phyloP scores from a whole-genome alignment of 2,888 invertebrate genomes.

The Ennomos erosarius region DNA sequence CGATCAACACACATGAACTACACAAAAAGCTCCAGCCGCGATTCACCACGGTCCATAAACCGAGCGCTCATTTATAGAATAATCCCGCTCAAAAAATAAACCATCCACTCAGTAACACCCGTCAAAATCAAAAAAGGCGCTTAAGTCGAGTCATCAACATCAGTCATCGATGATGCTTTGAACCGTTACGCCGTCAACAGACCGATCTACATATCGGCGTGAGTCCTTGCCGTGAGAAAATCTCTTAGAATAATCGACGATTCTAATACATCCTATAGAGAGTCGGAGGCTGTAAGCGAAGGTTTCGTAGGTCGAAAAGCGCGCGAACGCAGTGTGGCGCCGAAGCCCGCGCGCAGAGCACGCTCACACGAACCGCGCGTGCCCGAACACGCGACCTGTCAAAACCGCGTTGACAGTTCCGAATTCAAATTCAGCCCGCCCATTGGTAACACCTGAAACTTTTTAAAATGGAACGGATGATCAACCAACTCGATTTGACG shows the following conservation, averaged over 20 bases:
- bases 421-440: slow-evolving; percentile 59
- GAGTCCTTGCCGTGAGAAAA: slow-evolving; percentile 79
- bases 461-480: slow-evolving; percentile 69
- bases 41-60: slow-evolving; percentile 71
- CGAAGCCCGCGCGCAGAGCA: slow-evolving; percentile 80
- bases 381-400: slow-evolving; percentile 66
- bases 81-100: slow-evolving; percentile 73
- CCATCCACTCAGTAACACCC: slow-evolving; percentile 54
- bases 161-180: slow-evolving; percentile 65
- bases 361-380: slow-evolving; percentile 74
- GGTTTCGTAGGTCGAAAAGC: slow-evolving; percentile 80
- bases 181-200: slow-evolving; percentile 64
- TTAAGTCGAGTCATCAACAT: slow-evolving; percentile 64
- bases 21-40: slow-evolving; percentile 63
- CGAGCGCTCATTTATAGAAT: slow-evolving; percentile 69
- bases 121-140: slow-evolving; percentile 71
- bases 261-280: slow-evolving; percentile 67
- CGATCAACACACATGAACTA: slow-evolving; percentile 57
- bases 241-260: slow-evolving; percentile 66
- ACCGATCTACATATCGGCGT: slow-evolving; percentile 62
- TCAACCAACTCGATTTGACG: slow-evolving; percentile 60
- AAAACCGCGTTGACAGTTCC: slow-evolving; percentile 68
- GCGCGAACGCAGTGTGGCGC: slow-evolving; percentile 84
- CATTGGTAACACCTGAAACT: slow-evolving; percentile 35
- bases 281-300: slow-evolving; percentile 71